phyloP scores from a whole-genome alignment of 2,797 vertebrate species.

The Parauchenoglanis ngamensis region DNA sequence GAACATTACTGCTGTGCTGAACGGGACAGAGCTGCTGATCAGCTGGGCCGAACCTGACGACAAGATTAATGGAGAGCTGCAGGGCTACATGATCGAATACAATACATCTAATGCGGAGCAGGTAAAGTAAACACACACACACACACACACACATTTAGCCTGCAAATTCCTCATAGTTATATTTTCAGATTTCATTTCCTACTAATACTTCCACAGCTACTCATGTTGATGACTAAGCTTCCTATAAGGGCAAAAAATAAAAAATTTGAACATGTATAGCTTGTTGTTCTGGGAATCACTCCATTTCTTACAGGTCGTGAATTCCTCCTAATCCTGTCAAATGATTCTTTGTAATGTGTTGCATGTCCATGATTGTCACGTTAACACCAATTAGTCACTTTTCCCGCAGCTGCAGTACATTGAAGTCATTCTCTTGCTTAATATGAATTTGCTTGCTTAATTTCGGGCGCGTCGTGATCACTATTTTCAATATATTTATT shows the following conservation, averaged over 20 bases:
- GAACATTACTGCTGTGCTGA: constrained; percentile 76
- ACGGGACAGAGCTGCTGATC: constrained; percentile 78
- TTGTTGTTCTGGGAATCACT: background rate
- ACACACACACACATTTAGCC: background rate
- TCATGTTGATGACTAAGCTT: background rate
- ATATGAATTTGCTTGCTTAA: too few species aligned
- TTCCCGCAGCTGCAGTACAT: too few species aligned
- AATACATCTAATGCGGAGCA: constrained; percentile 71
- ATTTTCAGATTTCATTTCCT: background rate
- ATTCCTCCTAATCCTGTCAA: background rate
- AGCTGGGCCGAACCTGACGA: constrained; percentile 78
- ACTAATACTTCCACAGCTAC: background rate
- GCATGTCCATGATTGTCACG: too few species aligned
- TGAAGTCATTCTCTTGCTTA: too few species aligned
- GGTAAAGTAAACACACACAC: constrained; percentile 67
- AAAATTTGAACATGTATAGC: background rate
- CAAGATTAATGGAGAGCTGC: constrained; percentile 80
- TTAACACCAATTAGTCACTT: too few species aligned
- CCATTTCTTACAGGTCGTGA: background rate
- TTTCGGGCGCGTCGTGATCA: too few species aligned
- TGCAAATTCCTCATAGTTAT: background rate
- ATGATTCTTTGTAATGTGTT: background rate
- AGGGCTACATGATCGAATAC: constrained; percentile 84
- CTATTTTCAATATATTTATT: too few species aligned
- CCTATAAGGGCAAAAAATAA: background rate